These are phyloP conservation scores for Molanna angustata DNA, from an alignment of 2,888 invertebrate species.

Conservation along the genomic window DNA sequence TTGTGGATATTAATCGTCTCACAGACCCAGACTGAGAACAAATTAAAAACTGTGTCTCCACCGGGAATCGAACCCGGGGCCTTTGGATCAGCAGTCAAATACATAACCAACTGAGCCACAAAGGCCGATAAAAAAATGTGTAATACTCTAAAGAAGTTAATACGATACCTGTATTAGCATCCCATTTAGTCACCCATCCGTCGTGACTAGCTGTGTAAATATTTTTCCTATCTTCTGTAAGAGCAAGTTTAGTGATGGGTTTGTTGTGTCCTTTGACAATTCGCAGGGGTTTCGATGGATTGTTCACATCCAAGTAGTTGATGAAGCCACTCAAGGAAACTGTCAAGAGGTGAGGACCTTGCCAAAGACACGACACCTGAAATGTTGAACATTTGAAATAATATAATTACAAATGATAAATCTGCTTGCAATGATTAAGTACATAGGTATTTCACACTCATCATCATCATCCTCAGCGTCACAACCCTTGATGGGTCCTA, in stretches of 20 bases:
- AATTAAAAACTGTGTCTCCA: too few relatives aligned
- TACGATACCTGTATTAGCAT: conserved; percentile 63
- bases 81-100: too few relatives aligned
- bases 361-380: conserved; percentile 94
- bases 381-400: conserved; percentile 16
- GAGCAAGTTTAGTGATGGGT: conserved; percentile 86
- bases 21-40: too few relatives aligned
- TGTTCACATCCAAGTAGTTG: conserved; percentile 85
- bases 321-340: conserved; percentile 96
- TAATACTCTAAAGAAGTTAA: too few relatives aligned
- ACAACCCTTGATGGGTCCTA: too few relatives aligned
- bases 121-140: too few relatives aligned
- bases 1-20: too few relatives aligned
- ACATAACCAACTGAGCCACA: too few relatives aligned
- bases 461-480: too few relatives aligned
- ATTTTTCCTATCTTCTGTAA: conserved; percentile 68
- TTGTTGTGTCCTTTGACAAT: conserved; percentile 96
- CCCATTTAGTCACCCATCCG: conserved; percentile 85
- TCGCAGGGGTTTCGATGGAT: conserved; percentile 75
- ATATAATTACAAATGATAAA: background rate
- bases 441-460: too few relatives aligned
- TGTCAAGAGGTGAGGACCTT: conserved; percentile 80
- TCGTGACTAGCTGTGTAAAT: conserved; percentile 95
- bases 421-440: background rate
- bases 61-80: too few relatives aligned